Evolutionary conservation across 2,797 vertebrate species (phyloP).

Genomic region (Phataginus tetradactyla): DNA sequence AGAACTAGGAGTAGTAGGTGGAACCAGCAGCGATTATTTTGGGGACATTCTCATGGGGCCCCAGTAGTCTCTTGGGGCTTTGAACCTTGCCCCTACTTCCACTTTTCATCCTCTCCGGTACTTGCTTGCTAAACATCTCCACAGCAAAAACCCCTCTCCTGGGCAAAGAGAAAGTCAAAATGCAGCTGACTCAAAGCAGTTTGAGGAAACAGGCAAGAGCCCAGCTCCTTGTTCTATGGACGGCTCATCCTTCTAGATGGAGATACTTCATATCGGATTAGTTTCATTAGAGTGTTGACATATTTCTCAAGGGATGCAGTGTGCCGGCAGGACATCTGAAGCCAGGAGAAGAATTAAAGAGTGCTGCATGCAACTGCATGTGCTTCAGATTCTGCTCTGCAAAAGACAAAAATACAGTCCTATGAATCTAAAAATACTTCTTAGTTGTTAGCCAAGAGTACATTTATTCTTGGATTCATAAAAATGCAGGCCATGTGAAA

Average conservation of each 20-base stretch:
- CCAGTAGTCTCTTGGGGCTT: neutral
- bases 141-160: neutral
- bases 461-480: constrained; percentile 73
- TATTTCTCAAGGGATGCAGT: neutral
- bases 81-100: neutral
- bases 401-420: constrained; percentile 55
- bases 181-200: neutral
- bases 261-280: neutral
- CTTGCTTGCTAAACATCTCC: neutral
- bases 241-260: neutral
- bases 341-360: neutral
- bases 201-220: neutral
- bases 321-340: constrained; percentile 11
- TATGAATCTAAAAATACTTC: constrained; percentile 63
- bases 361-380: neutral
- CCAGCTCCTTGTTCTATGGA: neutral
- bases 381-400: constrained; percentile 64
- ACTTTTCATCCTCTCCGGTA: neutral
- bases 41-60: neutral
- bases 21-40: neutral
- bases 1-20: accelerated
- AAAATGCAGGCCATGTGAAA: constrained; percentile 73
- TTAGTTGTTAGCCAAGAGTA: constrained; percentile 61
- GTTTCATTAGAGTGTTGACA: constrained; percentile 2
- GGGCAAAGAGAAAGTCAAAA: neutral